These are phyloP conservation scores for Rhamphomyia laevipes DNA, from an alignment of 2,888 invertebrate species.

Conservation along the genomic window DNA sequence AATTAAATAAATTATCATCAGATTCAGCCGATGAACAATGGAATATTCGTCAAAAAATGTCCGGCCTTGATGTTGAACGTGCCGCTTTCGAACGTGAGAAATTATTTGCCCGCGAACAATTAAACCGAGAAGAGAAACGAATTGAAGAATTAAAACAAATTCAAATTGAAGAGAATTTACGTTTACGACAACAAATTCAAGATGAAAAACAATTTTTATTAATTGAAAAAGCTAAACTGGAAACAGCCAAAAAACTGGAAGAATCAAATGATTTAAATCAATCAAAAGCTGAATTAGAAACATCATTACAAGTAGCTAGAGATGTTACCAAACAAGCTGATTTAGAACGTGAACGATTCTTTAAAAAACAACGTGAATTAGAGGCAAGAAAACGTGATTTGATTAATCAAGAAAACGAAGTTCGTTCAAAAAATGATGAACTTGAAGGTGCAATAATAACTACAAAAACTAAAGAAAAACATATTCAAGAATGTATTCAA, in stretches of 20 bases:
- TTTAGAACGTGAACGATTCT: slow-evolving; percentile 30
- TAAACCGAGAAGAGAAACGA: slow-evolving; percentile 31
- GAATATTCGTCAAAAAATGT: slow-evolving; percentile 31
- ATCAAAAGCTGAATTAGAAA: slow-evolving; percentile 29
- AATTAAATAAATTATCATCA: slow-evolving; percentile 28
- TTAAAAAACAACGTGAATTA: slow-evolving; percentile 29
- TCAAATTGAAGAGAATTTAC: slow-evolving; percentile 28
- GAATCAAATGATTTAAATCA: slow-evolving; percentile 19
- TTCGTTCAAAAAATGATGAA: slow-evolving; percentile 30
- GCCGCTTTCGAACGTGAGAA: slow-evolving; percentile 32
- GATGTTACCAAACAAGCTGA: slow-evolving; percentile 34
- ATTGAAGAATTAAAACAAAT: slow-evolving; percentile 30
- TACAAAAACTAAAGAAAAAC: slow-evolving; percentile 28
- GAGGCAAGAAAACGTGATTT: slow-evolving; percentile 31
- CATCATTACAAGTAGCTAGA: slow-evolving; percentile 32
- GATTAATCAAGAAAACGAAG: slow-evolving; percentile 27
- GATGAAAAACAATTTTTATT: slow-evolving; percentile 27
- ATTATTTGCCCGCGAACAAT: slow-evolving; percentile 29
- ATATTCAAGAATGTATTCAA: slow-evolving; percentile 23
- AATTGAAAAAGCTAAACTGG: slow-evolving; percentile 28
- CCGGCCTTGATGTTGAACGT: slow-evolving; percentile 32
- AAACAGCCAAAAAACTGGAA: slow-evolving; percentile 27
- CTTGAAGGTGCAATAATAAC: slow-evolving; percentile 24
- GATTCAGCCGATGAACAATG: slow-evolving; percentile 35
- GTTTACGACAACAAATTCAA: slow-evolving; percentile 26